Conservation (phyloP, 2,113 vertebrate species). For the Mormoops blainvillei region DNA sequence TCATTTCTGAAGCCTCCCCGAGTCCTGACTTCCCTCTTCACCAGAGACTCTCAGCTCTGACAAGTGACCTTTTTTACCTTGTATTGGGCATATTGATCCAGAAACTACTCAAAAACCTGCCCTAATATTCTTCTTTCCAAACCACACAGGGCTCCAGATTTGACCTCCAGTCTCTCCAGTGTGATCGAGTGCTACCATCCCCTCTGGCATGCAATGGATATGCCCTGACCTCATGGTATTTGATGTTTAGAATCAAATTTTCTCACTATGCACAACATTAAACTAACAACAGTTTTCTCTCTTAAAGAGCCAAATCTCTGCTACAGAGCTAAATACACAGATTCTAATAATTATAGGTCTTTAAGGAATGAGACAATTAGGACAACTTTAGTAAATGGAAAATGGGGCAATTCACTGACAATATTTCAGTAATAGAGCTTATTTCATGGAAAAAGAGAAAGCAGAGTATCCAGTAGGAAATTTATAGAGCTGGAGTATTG, state of each 20-base stretch:
- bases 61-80: conserved; percentile 76
- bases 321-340: neutral
- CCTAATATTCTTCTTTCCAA: conserved; percentile 57
- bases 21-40: conserved; percentile 65
- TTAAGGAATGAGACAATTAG: conserved; percentile 18
- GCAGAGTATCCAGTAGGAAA: neutral
- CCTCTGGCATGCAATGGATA: conserved; percentile 63
- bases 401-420: neutral
- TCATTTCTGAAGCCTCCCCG: conserved; percentile 38
- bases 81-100: conserved; percentile 81
- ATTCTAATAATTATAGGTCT: neutral
- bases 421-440: neutral
- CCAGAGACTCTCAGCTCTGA: conserved; percentile 71
- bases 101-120: conserved; percentile 73
- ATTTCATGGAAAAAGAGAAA: neutral
- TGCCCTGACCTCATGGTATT: conserved; percentile 66
- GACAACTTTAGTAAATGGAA: neutral
- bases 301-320: conserved; percentile 59
- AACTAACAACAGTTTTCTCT: conserved; percentile 43
- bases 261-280: conserved; percentile 65
- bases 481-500: neutral
- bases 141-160: conserved; percentile 40
- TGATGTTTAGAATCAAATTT: conserved; percentile 59
- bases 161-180: conserved; percentile 67
- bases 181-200: neutral